A percentile compares a stretch with the other conserved stretches of the same genome.
Conservation (phyloP, 2,113 vertebrate genomes). For the Hylia prasina region DNA sequence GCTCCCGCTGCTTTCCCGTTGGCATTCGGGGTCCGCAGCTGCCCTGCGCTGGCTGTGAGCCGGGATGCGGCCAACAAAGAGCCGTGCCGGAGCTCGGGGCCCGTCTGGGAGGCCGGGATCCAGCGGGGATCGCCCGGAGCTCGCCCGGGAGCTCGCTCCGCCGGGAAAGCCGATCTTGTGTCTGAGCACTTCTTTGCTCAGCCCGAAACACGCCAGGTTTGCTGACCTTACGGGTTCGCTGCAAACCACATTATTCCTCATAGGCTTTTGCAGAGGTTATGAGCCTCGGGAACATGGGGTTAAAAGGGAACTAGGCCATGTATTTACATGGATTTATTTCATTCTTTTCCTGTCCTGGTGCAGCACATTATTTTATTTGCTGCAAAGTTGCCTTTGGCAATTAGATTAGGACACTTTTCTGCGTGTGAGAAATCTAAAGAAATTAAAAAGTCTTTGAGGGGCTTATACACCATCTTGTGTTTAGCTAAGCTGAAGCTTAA, state of each 20-base stretch:
- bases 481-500: background rate
- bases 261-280: background rate
- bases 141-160: accelerated
- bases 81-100: accelerated
- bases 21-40: accelerated
- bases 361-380: background rate
- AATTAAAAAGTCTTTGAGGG: background rate
- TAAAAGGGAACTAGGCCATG: background rate
- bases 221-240: background rate
- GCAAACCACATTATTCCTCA: background rate
- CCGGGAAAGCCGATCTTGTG: background rate
- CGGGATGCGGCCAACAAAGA: accelerated
- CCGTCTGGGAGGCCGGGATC: accelerated
- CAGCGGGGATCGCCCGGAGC: background rate
- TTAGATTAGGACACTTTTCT: background rate
- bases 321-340: background rate
- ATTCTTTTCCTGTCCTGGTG: background rate
- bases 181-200: background rate
- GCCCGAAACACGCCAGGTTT: background rate
- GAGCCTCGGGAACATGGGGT: background rate
- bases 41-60: accelerated
- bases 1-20: background rate
- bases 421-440: background rate
- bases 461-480: background rate
- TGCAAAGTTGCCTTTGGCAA: background rate